phyloP scores from a whole-genome alignment of 1,140 invertebrate genomes.

The Pseudomyrmex cubaensis region DNA sequence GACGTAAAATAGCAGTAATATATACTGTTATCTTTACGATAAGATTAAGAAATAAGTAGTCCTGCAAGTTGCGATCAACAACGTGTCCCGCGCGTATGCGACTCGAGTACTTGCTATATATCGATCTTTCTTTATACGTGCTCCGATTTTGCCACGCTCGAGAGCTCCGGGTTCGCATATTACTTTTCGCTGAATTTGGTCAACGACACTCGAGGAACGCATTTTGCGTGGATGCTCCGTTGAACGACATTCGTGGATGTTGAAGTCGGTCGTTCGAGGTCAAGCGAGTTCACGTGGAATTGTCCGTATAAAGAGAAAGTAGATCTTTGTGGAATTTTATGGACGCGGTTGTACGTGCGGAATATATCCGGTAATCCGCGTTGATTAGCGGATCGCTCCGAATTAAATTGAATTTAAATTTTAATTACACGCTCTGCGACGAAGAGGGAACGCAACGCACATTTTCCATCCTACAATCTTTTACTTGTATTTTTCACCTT shows the following conservation, averaged over 20 bases:
- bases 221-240: constrained; percentile 63
- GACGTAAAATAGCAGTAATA: background rate
- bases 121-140: constrained; percentile 4
- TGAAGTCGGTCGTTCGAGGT: constrained; percentile 79
- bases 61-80: constrained; percentile 11
- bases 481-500: constrained; percentile 4
- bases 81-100: background rate
- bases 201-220: constrained; percentile 24
- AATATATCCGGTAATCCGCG: constrained; percentile 27
- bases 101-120: background rate
- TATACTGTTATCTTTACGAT: constrained; percentile 5
- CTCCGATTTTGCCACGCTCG: constrained; percentile 2
- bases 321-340: constrained; percentile 70
- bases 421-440: background rate
- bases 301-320: constrained; percentile 75
- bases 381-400: constrained; percentile 17
- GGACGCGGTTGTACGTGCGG: background rate
- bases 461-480: background rate
- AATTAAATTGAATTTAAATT: constrained; percentile 29
- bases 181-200: constrained; percentile 33
- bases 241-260: constrained; percentile 79
- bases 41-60: background rate
- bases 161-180: constrained; percentile 34
- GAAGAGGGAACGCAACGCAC: background rate
- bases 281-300: constrained; percentile 76